These are phyloP conservation scores for Drosophila parabipectinata DNA, from an alignment of 1,140 invertebrate species.

Conservation along the genomic window DNA sequence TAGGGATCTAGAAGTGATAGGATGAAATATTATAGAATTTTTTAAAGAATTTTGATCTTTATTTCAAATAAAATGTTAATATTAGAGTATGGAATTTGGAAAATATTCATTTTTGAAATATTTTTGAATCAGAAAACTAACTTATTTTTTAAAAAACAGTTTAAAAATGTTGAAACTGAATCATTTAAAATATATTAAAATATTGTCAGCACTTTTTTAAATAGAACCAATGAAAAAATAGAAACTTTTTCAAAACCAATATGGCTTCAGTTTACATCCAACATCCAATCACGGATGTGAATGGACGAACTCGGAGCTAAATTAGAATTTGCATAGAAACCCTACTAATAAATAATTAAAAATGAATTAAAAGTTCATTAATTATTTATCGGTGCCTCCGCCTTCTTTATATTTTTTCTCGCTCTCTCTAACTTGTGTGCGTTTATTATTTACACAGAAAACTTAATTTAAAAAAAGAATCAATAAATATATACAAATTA, in stretches of 20 bases:
- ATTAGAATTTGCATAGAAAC: conserved; percentile 42
- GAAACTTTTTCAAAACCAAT: too few species aligned
- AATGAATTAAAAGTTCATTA: conserved; percentile 78
- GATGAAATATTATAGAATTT: neutral
- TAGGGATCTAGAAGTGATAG: neutral
- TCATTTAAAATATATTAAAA: neutral
- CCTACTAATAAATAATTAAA: conserved; percentile 66
- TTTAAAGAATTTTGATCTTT: too few species aligned
- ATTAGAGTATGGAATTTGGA: neutral
- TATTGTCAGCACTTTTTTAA: neutral
- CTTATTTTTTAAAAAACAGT: too few species aligned
- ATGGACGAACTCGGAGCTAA: neutral
- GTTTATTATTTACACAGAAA: conserved; percentile 43
- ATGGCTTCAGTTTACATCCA: conserved; percentile 4
- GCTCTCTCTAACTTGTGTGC: conserved; percentile 31
- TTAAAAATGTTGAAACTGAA: too few species aligned
- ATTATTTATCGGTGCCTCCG: conserved; percentile 43
- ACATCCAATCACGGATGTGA: conserved; percentile 32
- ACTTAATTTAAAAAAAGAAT: conserved; percentile 15
- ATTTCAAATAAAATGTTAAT: neutral
- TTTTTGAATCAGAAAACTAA: too few species aligned
- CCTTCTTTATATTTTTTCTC: conserved; percentile 2
- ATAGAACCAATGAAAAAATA: neutral
- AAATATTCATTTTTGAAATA: neutral
- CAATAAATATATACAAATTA: conserved; percentile 17